Evolutionary conservation across 2,888 invertebrate species (phyloP), one percentile per base, ranked within the genome.

Genomic region (Ariolimax columbianus): DNA sequence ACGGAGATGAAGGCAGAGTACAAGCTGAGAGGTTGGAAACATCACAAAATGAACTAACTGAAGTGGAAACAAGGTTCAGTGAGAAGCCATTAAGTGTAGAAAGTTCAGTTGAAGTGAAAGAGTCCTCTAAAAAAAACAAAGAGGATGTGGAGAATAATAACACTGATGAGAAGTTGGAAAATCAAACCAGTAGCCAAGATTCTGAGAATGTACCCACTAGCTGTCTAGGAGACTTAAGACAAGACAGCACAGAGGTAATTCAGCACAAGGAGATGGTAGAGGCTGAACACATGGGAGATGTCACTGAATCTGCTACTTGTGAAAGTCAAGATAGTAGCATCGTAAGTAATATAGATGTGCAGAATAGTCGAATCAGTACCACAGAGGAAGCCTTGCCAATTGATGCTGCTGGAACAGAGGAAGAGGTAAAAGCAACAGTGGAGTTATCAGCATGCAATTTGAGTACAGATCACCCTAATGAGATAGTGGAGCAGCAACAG

Each of bases 201-300:
- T 75, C 73, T 47, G 43, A 75, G 73, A 47, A 30, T 47, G 30
- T n/a, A 9, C n/a, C n/a, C n/a, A n/a, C n/a, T n/a, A n/a, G n/a
- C n/a, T n/a, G n/a, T n/a, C n/a, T n/a, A 11, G 43, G 33, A 75
- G 30, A 51, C 51, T 30, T 51, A 30, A n/a, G 0, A 51, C 47
- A 17, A 51, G 33, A 33, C 33, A 43, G 36, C 19, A 30, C 30
- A 33, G 51, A 26, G 17, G 36, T 0, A 75, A 51, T 19, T 51
- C 75, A 30, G n/a, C 7, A 36, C 33, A 17, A 30, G 30, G 51
- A 75, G 36, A 19, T 30, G 0, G n/a, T 7, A 40, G 75, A 75
- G n/a, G 6, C 6, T 4, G n/a, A 51, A 19, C 40, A 51, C 36
- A 33, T 14, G 23, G 17, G 19, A 75, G 75, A 51, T 33, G 40